Conservation (phyloP, 1,140 invertebrate species). For the Saccostrea glomerata region DNA sequence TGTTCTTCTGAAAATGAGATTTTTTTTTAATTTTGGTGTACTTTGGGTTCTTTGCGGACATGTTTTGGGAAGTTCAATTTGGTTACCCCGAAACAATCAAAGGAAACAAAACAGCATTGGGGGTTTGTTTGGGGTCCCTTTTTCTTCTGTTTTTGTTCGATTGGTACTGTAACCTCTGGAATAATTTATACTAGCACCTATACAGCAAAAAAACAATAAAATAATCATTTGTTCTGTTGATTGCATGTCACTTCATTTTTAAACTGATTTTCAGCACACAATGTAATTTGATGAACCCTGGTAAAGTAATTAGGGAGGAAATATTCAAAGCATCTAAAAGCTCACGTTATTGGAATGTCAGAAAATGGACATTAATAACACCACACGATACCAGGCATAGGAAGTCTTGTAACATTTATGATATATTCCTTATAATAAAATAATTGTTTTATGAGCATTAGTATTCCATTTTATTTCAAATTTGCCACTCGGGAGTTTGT, state of each 20-base stretch:
- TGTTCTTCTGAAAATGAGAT: no score
- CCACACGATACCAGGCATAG: neutral
- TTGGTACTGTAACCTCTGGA: no score
- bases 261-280: neutral
- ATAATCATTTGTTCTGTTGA: neutral
- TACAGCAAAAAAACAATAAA: neutral
- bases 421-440: constrained; percentile 24
- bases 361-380: constrained; percentile 18
- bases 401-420: constrained; percentile 33
- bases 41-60: no score
- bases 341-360: neutral
- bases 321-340: neutral
- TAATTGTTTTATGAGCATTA: constrained; percentile 9
- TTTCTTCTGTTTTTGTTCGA: no score
- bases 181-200: neutral
- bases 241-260: neutral
- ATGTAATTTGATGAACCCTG: neutral
- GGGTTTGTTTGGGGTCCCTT: no score
- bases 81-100: no score
- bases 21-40: no score
- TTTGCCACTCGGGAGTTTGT: constrained; percentile 1
- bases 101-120: no score
- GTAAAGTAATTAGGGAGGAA: neutral
- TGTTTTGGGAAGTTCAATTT: no score
- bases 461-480: constrained; percentile 32